Evolutionary conservation across 2,113 vertebrate genomes (phyloP), one percentile per base, ranked within the genome.

Genomic region (Sapajus apella): DNA sequence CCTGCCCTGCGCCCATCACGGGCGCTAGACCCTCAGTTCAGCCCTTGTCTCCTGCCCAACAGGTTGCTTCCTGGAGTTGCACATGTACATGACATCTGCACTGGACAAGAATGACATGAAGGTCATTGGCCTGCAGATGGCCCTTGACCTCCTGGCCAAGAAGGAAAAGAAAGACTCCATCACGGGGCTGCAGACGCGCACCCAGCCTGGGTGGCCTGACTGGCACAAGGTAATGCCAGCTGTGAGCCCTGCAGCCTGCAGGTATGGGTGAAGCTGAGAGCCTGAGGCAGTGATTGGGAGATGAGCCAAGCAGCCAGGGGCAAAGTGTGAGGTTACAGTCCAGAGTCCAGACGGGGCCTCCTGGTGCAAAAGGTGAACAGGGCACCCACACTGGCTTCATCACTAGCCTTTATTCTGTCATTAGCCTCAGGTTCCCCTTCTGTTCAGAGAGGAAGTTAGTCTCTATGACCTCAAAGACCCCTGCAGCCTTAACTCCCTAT

Each of bases 121-220:
- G 98, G 99, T 99, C 52, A 98, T 99, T 17, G 99, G 99, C 90
- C 99, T 99, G 86, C 99, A 99, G 99, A 99, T 99, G 99, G 99
- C 99, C 3, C 98, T 99, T 30, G 99, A 99, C 73, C 98, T 99
- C 18, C 98, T 99, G 97, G 99, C 99, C 0, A 98, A 99, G 93
- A 99, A 99, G 97, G 99, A 99, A 93, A 98, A 99, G 95, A 98
- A 97, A 58, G 99, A 99, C 92, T 99, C 98, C 2, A 99, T 99
- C 98, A 99, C 99, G 0, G 99, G 99, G 2, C 99, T 99, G 64
- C 98, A 98, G 73, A 99, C 99, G 6, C 98, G 99, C 61, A 99
- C 99, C 1, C 99, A 99, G 73, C 99, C 99, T 0, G 99, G 99
- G 23, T 97, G 98, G 0, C 99, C 99, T 0, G 98, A 99, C 72